Evolutionary conservation across 2,113 vertebrate genomes (phyloP).

Genomic region (Pachyramphus minor): DNA sequence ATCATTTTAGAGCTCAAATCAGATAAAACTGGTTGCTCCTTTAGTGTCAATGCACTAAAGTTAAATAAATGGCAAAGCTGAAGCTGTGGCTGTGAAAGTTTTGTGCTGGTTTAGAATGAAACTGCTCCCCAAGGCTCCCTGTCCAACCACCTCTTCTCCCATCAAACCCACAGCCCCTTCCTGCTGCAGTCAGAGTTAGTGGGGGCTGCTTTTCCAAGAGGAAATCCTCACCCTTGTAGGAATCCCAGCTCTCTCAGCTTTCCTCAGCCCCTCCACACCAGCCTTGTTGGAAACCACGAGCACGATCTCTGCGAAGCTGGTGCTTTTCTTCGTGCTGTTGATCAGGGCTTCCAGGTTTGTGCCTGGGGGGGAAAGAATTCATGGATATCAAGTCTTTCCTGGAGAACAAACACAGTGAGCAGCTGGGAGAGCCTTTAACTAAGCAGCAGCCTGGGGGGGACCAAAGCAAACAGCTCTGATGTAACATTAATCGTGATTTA

Average conservation of each 20-base stretch:
- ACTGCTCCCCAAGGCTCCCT: neutral
- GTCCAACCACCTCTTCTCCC: neutral
- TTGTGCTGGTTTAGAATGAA: neutral
- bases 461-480: neutral
- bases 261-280: slow-evolving; percentile 85
- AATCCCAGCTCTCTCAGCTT: slow-evolving; percentile 85
- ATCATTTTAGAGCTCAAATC: neutral
- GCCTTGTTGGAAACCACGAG: slow-evolving; percentile 92
- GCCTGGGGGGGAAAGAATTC: slow-evolving; percentile 70
- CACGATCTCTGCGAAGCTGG: slow-evolving; percentile 84
- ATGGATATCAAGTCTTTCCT: neutral
- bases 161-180: neutral
- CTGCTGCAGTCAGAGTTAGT: neutral
- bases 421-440: neutral
- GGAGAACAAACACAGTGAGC: neutral
- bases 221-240: slow-evolving; percentile 82
- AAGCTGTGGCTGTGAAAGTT: neutral
- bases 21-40: neutral
- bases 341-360: slow-evolving; percentile 96
- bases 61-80: neutral
- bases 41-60: neutral
- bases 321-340: slow-evolving; percentile 77
- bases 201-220: neutral
- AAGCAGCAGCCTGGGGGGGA: neutral
- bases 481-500: neutral